A percentile compares a stretch with the other conserved stretches of the same genome.
Evolutionary conservation across 2,888 invertebrate species (phyloP).

Genomic region (Onchidella celtica): DNA sequence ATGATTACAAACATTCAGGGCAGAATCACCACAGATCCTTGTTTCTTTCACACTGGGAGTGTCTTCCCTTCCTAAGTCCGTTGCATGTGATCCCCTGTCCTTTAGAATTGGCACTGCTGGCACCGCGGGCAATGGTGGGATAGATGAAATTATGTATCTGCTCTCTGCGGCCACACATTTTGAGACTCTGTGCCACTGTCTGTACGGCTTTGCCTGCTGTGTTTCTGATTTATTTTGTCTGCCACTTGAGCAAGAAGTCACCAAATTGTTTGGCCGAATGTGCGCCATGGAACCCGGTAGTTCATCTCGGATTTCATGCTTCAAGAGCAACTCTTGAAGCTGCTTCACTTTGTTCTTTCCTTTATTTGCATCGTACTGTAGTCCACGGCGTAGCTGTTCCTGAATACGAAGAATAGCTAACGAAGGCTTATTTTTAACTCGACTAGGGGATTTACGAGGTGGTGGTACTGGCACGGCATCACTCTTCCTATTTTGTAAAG

Average conservation of each 20-base stretch:
- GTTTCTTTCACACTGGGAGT: too few relatives aligned
- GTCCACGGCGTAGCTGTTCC: neutral
- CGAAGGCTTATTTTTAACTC: conserved; percentile 5
- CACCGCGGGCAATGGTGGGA: too few relatives aligned
- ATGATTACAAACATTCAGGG: too few relatives aligned
- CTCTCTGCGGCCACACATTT: conserved; percentile 32
- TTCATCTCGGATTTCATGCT: neutral
- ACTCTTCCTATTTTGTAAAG: too few relatives aligned
- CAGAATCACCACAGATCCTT: too few relatives aligned
- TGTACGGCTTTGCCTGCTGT: conserved; percentile 37
- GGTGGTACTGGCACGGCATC: too few relatives aligned
- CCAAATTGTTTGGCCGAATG: neutral
- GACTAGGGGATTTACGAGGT: neutral
- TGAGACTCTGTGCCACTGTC: conserved; percentile 42
- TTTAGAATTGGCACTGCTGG: too few relatives aligned
- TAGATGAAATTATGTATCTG: conserved; percentile 41
- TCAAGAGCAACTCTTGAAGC: neutral
- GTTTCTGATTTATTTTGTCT: too few relatives aligned
- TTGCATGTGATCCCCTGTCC: too few relatives aligned
- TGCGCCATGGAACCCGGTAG: neutral
- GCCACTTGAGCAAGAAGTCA: neutral
- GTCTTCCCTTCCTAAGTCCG: too few relatives aligned
- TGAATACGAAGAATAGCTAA: conserved; percentile 21
- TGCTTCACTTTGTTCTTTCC: neutral
- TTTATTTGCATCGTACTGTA: conserved; percentile 1